Evolutionary conservation across 2,113 vertebrate genomes (phyloP).

Genomic region (Cyanoderma ruficeps): DNA sequence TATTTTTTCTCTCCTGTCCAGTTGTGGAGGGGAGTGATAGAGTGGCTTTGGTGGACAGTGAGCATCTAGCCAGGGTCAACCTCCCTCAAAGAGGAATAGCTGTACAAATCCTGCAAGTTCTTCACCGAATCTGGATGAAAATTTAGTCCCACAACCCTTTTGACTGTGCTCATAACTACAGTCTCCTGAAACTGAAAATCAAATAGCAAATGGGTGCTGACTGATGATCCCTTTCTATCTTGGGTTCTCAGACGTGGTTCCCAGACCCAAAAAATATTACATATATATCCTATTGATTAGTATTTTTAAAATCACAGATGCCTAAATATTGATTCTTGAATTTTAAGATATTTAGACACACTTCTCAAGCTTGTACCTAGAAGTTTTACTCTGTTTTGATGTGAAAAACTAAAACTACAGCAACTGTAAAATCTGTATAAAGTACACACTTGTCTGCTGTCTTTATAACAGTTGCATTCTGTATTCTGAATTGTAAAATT

Average conservation of each 20-base stretch:
- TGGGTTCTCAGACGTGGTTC: neutral
- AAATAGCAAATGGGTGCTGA: neutral
- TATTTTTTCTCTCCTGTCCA: neutral
- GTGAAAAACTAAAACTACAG: neutral
- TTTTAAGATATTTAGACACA: neutral
- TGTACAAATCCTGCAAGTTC: neutral
- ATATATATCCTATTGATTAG: neutral
- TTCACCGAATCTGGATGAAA: neutral
- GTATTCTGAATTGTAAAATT: neutral
- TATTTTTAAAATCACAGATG: neutral
- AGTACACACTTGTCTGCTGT: neutral
- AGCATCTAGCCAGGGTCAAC: neutral
- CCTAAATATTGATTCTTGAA: neutral
- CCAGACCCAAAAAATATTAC: neutral
- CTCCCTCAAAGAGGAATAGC: neutral
- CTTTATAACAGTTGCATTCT: neutral
- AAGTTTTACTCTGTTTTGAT: neutral
- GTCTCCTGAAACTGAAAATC: neutral
- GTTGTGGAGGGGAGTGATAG: neutral
- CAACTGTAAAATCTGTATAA: neutral
- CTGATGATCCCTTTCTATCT: neutral
- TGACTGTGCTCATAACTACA: neutral
- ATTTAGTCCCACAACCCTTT: neutral
- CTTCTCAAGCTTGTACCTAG: neutral
- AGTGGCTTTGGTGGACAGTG: neutral